Percentiles rank a stretch among this genome's conserved stretches.
Evolutionary conservation across 2,113 vertebrate species (phyloP).

Genomic region (Eulemur rufifrons): DNA sequence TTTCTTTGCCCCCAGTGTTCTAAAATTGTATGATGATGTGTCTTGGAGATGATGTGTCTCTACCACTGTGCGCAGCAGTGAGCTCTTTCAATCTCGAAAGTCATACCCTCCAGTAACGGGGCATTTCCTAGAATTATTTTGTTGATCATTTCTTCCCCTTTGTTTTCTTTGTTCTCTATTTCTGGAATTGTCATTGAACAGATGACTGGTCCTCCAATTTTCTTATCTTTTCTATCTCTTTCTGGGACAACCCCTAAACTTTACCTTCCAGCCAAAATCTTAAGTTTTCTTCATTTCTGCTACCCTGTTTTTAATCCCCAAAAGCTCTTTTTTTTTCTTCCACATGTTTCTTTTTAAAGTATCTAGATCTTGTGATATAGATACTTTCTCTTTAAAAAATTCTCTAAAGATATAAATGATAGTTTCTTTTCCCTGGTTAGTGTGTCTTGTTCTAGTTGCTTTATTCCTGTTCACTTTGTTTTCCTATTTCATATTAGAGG

Average conservation of each 20-base stretch:
- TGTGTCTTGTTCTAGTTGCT: background rate
- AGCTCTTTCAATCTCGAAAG: background rate
- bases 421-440: background rate
- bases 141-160: background rate
- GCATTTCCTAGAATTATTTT: background rate
- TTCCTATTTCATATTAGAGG: background rate
- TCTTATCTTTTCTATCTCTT: background rate
- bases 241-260: background rate
- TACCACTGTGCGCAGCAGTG: background rate
- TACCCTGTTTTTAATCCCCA: constrained; percentile 26
- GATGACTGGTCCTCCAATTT: background rate
- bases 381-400: background rate
- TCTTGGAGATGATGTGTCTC: background rate
- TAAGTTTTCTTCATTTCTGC: constrained; percentile 5
- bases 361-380: background rate
- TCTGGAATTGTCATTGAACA: background rate
- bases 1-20: background rate
- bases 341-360: background rate
- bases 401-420: background rate
- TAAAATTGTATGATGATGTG: background rate
- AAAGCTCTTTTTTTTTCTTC: background rate
- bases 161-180: background rate
- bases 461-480: background rate
- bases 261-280: constrained; percentile 9
- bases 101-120: background rate